Evolutionary conservation across 2,797 vertebrate genomes (phyloP).

Genomic region (Thamnophis elegans): DNA sequence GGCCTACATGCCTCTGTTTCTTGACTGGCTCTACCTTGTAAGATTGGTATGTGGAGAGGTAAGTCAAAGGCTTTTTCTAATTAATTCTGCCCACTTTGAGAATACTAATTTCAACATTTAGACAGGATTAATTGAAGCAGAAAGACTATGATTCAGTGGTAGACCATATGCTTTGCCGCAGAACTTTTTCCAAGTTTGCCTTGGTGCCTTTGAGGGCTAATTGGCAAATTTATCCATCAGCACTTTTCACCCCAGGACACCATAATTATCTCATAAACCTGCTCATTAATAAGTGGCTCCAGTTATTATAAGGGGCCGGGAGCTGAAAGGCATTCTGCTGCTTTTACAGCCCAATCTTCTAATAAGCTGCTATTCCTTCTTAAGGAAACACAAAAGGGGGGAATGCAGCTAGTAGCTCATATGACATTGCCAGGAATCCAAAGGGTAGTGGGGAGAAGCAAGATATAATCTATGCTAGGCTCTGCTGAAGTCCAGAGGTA

Average conservation of each 20-base stretch:
- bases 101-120: not conserved
- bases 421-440: not conserved
- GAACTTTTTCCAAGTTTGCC: not conserved
- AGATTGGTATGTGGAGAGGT: not conserved
- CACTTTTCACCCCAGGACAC: not conserved
- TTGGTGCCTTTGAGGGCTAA: not conserved
- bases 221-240: not conserved
- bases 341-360: not conserved
- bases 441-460: not conserved
- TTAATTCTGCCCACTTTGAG: not conserved
- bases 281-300: not conserved
- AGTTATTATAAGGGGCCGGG: not conserved
- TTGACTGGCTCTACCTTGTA: not conserved
- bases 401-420: not conserved
- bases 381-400: not conserved
- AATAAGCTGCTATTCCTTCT: not conserved
- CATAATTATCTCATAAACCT: not conserved
- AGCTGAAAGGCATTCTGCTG: not conserved
- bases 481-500: not conserved
- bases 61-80: not conserved
- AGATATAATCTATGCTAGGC: not conserved
- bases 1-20: not conserved
- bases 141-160: not conserved
- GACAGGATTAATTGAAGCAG: not conserved
- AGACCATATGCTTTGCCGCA: not conserved